Evolutionary conservation across 2,797 vertebrate species (phyloP), one percentile per base, ranked within the genome.

Genomic region (Tangara arthus): DNA sequence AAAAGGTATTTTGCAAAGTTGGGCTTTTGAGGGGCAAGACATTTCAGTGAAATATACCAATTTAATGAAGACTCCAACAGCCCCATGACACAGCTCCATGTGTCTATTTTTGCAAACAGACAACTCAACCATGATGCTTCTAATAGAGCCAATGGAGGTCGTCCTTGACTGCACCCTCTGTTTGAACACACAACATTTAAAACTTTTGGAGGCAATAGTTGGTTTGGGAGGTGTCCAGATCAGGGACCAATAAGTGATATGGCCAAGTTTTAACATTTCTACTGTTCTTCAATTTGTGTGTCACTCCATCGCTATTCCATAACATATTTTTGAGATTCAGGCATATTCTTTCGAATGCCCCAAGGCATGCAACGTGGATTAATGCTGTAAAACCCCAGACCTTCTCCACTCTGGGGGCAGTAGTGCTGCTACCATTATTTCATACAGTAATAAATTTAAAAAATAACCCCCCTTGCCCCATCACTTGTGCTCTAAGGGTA

Each of bases 391-490:
- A 80, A 72, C 27, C 4, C 0, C 12, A 70, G 37, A 78, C 1
- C 27, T 63, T 11, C 14, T 79, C 21, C 8, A n/a, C 14, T 57
- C 11, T 0, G 0, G 16, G 50, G 21, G 4, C 8, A 66, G 11
- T 9, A 78, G 21, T 37, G 26, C 32, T 23, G 39, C 12, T 28
- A 2, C 0, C 5, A 21, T 73, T 66, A 73, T 66, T 78, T 73
- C 6, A 50, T 30, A 46, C 2, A 39, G 12, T 12, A 86, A 20
- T 24, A 53, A 34, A 60, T 49, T 15, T 42, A 13, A 85, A 66
- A 76, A 39, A 46, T 42, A 28, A 1, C 0, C 3, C 1, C 11
- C 8, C 5, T 2, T 12, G 1, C 8, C 35, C 35, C 35, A 10
- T 44, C 73, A 27, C 8, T 23, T 41, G 3, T 68, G 20, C 57